Base-by-base conservation (phyloP, 2,113 vertebrate species). In the Gopherus evgoodei region DNA sequence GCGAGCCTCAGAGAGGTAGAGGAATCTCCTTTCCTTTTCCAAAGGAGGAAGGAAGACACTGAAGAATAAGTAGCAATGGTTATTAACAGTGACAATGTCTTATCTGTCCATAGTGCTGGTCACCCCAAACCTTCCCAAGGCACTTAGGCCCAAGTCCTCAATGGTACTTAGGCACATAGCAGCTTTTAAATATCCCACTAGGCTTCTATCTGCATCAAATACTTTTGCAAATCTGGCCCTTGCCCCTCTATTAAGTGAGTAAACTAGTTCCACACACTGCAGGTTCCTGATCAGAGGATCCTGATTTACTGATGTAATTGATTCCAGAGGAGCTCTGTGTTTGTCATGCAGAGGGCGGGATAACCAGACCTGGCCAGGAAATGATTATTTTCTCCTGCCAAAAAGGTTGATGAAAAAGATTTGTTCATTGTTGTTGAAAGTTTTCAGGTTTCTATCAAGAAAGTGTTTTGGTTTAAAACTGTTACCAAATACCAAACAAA, bases 1-100 rank as follows among this genome's bases (percentile, higher is more conserved):
- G 84, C 98, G 99, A 93, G 98, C 99, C 31, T 98, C 99, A 0
- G 99, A 99, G 97, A 99, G 99, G 99, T 99, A 98, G 96, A 27
- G 1, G 47, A 31, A 82, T 25, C 8, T 53, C 83, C 16, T 62
- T 62, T 81, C 76, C 24, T 81, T 53, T 47, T 86, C n/a, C 1
- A 50, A 52, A 79, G 8, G 47, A 50, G 38, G 44, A 31, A 49
- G 76, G 76, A 49, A 44, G 38, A 44, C 38, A 11, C 42, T 44
- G 22, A 76, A 47, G 11, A 76, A 76, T 76, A 76, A 42, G 27
- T 44, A 27, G 38, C 75, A 44, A 44, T 44, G 22, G 75, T 76
- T 76, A 47, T 76, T 44, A 76, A 44, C 22, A 25, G 72, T 76
- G 42, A 76, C 75, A 76, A 27, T 25, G 24, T 25, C 75, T 44